These are phyloP conservation scores for Sebastes goodei DNA, from an alignment of 2,797 vertebrate species.

Conservation along the genomic window DNA sequence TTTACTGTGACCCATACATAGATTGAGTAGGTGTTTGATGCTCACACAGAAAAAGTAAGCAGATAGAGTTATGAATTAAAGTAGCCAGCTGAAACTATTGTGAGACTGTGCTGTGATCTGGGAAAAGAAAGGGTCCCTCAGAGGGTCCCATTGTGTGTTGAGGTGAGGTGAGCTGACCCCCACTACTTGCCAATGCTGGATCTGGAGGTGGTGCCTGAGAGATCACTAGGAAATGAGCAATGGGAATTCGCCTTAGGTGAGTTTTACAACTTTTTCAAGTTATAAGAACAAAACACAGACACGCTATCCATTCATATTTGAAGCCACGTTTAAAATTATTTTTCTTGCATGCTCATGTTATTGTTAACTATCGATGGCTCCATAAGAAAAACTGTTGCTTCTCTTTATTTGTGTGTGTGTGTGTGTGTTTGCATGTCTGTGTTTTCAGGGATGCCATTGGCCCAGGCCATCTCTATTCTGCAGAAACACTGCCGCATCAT, in stretches of 20 bases:
- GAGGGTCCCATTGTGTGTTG: constrained; percentile 74
- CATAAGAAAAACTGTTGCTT: not conserved
- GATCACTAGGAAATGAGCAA: constrained; percentile 99
- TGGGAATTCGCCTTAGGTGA: constrained; percentile 98
- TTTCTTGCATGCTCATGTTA: not conserved
- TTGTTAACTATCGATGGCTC: not conserved
- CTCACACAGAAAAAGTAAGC: constrained; percentile 2
- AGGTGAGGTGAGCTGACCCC: constrained; percentile 68
- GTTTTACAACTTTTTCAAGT: constrained; percentile 4
- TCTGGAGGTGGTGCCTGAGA: constrained; percentile 99
- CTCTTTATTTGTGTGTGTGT: not conserved
- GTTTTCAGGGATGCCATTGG: constrained; percentile 93
- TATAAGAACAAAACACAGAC: not conserved
- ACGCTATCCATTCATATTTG: not conserved
- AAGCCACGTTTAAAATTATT: not conserved
- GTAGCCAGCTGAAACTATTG: not conserved
- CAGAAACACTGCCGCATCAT: constrained; percentile 98
- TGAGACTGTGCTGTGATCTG: constrained; percentile 21
- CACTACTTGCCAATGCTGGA: constrained; percentile 95
- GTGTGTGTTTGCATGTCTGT: constrained; percentile 17
- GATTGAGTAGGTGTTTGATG: not conserved
- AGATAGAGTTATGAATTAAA: constrained; percentile 52
- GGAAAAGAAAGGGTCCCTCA: constrained; percentile 57
- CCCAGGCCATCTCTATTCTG: constrained; percentile 97
- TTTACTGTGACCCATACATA: not conserved